Conservation (phyloP, 2,797 vertebrate genomes). For the Morus bassanus region DNA sequence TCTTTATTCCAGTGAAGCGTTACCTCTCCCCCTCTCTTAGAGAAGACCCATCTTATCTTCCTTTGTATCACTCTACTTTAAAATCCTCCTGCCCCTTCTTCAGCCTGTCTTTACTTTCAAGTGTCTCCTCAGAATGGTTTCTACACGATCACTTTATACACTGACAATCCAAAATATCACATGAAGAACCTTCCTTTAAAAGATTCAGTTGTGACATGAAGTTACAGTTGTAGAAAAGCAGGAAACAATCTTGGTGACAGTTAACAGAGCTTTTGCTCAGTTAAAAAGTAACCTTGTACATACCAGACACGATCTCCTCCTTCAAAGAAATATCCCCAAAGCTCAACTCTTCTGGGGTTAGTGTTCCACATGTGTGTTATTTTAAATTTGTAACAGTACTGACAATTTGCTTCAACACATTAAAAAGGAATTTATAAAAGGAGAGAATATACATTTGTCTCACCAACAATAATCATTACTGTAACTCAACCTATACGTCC, state of each 20-base stretch:
- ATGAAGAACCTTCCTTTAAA: neutral
- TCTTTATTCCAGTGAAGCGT: neutral
- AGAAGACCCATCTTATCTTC: neutral
- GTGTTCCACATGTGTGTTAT: rapidly evolving
- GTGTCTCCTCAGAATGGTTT: neutral
- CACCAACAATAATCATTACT: neutral
- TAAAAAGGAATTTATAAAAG: neutral
- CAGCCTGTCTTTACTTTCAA: neutral
- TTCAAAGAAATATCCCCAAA: neutral
- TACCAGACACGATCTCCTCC: neutral
- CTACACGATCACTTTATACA: neutral
- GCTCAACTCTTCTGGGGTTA: neutral
- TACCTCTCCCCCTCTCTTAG: neutral
- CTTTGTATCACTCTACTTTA: neutral
- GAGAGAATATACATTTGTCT: neutral
- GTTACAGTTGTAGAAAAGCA: neutral
- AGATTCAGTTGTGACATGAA: neutral
- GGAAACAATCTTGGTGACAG: neutral
- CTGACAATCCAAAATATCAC: neutral
- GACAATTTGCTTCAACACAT: neutral
- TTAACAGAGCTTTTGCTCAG: neutral
- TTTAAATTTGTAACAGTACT: neutral
- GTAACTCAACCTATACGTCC: neutral
- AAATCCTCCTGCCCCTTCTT: neutral
- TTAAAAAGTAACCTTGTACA: neutral